A percentile compares a stretch with the other conserved stretches of the same genome.
phyloP scores from a whole-genome alignment of 2,113 vertebrate genomes.

The Zosterops japonicus region DNA sequence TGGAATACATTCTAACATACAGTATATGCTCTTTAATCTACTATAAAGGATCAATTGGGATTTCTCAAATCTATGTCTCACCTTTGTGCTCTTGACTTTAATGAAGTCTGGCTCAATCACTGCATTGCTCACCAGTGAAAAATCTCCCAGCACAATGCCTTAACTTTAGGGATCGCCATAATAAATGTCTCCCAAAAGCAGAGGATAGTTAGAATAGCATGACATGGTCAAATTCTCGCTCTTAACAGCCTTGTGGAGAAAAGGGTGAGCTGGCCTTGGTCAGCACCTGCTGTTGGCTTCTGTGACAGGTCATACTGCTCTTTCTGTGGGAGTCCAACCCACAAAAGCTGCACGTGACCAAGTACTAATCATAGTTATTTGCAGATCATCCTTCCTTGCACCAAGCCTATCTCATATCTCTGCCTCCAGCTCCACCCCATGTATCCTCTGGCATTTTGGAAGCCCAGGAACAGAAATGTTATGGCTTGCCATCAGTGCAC shows the following conservation, averaged over 20 bases:
- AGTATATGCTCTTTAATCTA: no score
- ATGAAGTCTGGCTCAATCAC: background rate
- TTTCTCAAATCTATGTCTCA: no score
- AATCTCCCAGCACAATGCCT: background rate
- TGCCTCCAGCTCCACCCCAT: background rate
- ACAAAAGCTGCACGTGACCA: background rate
- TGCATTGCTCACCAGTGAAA: background rate
- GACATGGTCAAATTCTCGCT: background rate
- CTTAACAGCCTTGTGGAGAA: background rate
- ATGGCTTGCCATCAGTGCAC: background rate
- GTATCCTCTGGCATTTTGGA: background rate
- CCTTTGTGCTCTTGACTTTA: background rate
- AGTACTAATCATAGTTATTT: background rate
- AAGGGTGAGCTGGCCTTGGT: background rate
- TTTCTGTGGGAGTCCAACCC: background rate
- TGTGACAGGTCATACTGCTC: background rate
- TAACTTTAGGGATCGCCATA: background rate
- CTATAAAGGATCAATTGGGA: no score
- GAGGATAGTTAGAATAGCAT: background rate
- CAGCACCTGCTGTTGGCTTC: background rate
- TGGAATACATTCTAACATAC: no score
- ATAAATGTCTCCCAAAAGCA: background rate
- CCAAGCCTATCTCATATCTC: background rate
- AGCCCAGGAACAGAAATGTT: background rate
- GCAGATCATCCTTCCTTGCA: background rate